These are phyloP conservation scores for Spea multiplicata DNA, from an alignment of 2,113 vertebrate genomes.

Conservation along the genomic window DNA sequence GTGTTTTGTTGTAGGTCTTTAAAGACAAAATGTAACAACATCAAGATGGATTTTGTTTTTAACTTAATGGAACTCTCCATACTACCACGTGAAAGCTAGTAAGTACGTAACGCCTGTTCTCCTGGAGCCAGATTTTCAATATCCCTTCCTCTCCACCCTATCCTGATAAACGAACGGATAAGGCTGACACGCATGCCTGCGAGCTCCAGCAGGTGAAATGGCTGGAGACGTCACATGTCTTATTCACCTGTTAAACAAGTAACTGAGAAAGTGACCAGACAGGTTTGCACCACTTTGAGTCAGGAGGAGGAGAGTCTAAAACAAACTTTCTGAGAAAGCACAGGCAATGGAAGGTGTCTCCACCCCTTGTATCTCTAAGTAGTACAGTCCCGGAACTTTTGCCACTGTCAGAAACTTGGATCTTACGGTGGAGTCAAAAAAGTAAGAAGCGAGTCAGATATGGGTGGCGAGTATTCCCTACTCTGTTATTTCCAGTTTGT, in stretches of 20 bases:
- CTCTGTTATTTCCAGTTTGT: not conserved
- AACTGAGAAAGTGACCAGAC: conserved; percentile 29
- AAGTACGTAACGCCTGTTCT: not conserved
- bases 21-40: not conserved
- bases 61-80: not conserved
- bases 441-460: not conserved
- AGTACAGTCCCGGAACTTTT: conserved; percentile 36
- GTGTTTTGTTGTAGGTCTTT: not conserved
- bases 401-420: conserved; percentile 15
- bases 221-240: conserved; percentile 30
- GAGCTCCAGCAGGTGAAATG: conserved; percentile 34
- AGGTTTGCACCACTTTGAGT: conserved; percentile 24
- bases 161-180: conserved; percentile 5
- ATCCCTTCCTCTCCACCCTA: conserved; percentile 2
- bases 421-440: not conserved
- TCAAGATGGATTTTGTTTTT: not conserved
- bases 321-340: not conserved
- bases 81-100: not conserved
- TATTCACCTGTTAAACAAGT: conserved; percentile 43
- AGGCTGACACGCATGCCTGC: conserved; percentile 17
- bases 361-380: conserved; percentile 8
- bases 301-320: conserved; percentile 10
- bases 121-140: not conserved
- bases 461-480: not conserved
- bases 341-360: conserved; percentile 9